These are phyloP conservation scores for Gandaritis pyraliata DNA, from an alignment of 2,888 invertebrate genomes.

Conservation along the genomic window DNA sequence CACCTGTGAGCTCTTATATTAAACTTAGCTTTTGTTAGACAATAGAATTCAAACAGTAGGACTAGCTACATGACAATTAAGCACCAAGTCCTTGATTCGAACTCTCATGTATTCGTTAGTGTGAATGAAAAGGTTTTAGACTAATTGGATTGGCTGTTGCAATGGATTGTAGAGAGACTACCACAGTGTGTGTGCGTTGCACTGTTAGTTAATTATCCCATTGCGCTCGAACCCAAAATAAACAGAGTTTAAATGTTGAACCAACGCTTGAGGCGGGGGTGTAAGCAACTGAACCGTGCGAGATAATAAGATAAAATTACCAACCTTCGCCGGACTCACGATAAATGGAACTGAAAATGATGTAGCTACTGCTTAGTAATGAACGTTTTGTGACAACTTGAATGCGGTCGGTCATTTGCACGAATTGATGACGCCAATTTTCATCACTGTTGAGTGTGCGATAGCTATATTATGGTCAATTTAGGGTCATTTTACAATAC, in stretches of 20 bases:
- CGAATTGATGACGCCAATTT: constrained; percentile 62
- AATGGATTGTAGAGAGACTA: constrained; percentile 36
- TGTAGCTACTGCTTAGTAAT: constrained; percentile 46
- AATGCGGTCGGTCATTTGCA: constrained; percentile 57
- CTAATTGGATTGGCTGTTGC: constrained; percentile 38
- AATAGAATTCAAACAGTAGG: constrained; percentile 15
- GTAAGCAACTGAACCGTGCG: constrained; percentile 44
- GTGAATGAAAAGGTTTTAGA: constrained; percentile 38
- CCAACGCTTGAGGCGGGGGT: constrained; percentile 33
- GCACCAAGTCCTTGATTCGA: constrained; percentile 19
- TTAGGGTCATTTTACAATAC: constrained; percentile 35
- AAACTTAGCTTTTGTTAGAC: constrained; percentile 36
- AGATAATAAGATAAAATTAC: constrained; percentile 58
- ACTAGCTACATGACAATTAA: constrained; percentile 11
- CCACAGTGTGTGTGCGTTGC: constrained; percentile 37
- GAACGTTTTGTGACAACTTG: constrained; percentile 61
- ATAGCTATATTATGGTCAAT: constrained; percentile 36
- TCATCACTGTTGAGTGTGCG: constrained; percentile 55
- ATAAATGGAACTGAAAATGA: constrained; percentile 56
- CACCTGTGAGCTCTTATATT: constrained; percentile 52
- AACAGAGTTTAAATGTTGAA: constrained; percentile 42
- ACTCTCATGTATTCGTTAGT: constrained; percentile 19
- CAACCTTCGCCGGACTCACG: constrained; percentile 52
- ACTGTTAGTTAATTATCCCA: constrained; percentile 41
- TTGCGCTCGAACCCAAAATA: constrained; percentile 39